Conservation (phyloP, 2,888 invertebrate genomes). For the Thalpophila matura region DNA sequence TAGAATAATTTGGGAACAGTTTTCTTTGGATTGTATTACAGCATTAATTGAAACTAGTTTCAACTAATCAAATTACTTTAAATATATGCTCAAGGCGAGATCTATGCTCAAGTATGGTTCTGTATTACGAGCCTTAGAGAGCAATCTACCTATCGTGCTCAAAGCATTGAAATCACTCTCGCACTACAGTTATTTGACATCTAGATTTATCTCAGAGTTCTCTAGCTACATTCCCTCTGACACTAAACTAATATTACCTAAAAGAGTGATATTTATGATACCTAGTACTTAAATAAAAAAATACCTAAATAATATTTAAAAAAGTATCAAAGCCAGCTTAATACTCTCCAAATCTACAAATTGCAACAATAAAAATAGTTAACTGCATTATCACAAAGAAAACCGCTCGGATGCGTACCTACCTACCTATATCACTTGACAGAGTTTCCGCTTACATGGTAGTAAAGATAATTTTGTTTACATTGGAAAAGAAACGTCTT, state of each 20-base stretch:
- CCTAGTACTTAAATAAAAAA: neutral
- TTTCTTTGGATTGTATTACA: too few species aligned
- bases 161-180: neutral
- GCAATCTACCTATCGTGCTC: neutral
- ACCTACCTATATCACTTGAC: too few species aligned
- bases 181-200: neutral
- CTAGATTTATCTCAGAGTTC: neutral
- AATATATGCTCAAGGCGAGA: too few species aligned
- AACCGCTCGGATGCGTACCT: conserved; percentile 1
- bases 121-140: too few species aligned
- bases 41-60: too few species aligned
- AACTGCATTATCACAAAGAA: conserved; percentile 22
- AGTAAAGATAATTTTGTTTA: conserved; percentile 38
- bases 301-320: too few species aligned
- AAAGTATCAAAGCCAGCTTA: neutral
- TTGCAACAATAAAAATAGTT: conserved; percentile 24
- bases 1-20: conserved; percentile 35
- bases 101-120: too few species aligned
- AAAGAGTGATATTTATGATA: too few species aligned
- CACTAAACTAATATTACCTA: neutral
- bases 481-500: conserved; percentile 27
- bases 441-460: conserved; percentile 13
- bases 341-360: conserved; percentile 4
- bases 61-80: too few species aligned
- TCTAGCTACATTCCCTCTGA: neutral